Conservation (phyloP, 1,140 invertebrate genomes). For the Cepaea nemoralis region DNA sequence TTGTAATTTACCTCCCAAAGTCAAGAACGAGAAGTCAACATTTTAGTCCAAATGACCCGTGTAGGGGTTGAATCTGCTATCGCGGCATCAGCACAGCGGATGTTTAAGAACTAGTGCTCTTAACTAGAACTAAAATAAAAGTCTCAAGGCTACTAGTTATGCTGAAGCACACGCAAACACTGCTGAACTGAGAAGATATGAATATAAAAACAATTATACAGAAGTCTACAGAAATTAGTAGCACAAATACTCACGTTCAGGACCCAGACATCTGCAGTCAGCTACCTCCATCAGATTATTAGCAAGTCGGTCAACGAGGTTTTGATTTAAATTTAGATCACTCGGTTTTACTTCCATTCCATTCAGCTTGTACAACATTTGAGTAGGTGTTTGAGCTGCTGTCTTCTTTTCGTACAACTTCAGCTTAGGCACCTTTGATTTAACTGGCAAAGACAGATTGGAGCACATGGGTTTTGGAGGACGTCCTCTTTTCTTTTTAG, state of each 20-base stretch:
- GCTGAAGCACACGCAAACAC: background rate
- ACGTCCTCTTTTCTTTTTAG: slow-evolving; percentile 29
- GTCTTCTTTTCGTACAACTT: background rate
- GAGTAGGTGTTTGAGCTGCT: background rate
- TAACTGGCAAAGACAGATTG: background rate
- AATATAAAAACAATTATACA: slow-evolving; percentile 11
- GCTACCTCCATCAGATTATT: slow-evolving; percentile 36
- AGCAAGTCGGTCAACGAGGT: slow-evolving; percentile 16
- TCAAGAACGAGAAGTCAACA: no score
- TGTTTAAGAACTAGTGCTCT: no score
- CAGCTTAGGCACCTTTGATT: background rate
- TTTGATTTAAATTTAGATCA: background rate
- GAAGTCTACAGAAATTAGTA: background rate
- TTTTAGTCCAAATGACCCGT: no score
- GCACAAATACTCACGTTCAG: slow-evolving; percentile 27
- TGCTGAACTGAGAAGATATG: background rate
- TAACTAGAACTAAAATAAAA: no score
- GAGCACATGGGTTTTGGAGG: background rate
- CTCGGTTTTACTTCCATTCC: background rate
- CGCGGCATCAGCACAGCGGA: no score
- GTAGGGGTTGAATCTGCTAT: no score
- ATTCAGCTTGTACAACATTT: slow-evolving; percentile 11
- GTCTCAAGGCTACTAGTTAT: no score
- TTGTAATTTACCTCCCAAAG: no score
- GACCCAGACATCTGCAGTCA: slow-evolving; percentile 28